Base-by-base conservation (phyloP, 2,888 invertebrate species). In the Scrobipalpa costella region DNA sequence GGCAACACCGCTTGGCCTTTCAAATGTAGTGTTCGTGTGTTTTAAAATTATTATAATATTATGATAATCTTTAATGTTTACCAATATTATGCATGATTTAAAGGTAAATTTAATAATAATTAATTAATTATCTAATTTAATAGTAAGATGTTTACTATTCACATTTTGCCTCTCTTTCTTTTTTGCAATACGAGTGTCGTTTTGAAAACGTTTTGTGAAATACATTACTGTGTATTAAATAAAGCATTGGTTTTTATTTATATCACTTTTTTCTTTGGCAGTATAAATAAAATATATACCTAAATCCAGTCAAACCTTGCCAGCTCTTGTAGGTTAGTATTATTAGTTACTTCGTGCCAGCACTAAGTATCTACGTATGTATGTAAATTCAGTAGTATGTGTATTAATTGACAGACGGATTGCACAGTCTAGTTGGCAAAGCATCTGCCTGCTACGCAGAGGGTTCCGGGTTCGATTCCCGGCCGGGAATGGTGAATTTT, bases 1-100 rank as follows among this genome's bases (percentile, higher is more conserved):
- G 91, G 91, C 90, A 91, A 90, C 90, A 91, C 91, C 91, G 90
- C 90, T 91, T 90, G 91, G 91, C 91, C 91, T 91, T 89, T 86
- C 84, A 88, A 59, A 79, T 73, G 84, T 88, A 88, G 90, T 88
- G 81, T 85, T 84, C 72, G 85, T 86, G 85, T 86, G 86, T 84
- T 79, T 77, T 75, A 74, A 78, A 79, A 77, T 74, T 75, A 75
- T 81, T 76, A 66, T 61, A 64, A 64, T 67, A 64, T 64, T 67
- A 64, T 64, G 57, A 60, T 66, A 70, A 69, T 64, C 61, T 62
- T 70, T 72, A 75, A 77, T 75, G 71, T 75, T 72, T 77, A 78
- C 72, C 74, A 74, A 75, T 78, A 76, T 75, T 75, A 78, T 76
- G 83, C 82, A 83, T 83, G 80, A 75, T 77, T 59, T 50, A 40